A percentile compares a stretch with the other conserved stretches of the same genome.
phyloP scores from a whole-genome alignment of 2,797 vertebrate genomes.

The Gallinago stenura region DNA sequence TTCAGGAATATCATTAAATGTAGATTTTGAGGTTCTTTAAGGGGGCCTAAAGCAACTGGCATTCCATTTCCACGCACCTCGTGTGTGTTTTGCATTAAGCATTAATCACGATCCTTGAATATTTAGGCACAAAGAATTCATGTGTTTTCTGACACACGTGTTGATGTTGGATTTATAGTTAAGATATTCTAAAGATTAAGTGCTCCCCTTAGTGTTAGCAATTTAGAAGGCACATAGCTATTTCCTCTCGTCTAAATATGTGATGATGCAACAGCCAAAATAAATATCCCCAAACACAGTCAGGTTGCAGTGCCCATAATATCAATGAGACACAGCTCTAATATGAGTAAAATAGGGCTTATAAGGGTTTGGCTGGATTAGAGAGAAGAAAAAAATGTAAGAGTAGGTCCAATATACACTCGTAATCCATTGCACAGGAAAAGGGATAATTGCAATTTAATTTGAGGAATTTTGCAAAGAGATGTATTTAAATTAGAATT shows the following conservation, averaged over 20 bases:
- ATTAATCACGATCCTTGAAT: slow-evolving; percentile 25
- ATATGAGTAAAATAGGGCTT: slow-evolving; percentile 53
- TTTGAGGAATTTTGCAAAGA: slow-evolving; percentile 48
- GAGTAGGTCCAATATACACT: slow-evolving; percentile 25
- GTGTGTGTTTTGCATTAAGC: background rate
- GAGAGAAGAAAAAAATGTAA: slow-evolving; percentile 12
- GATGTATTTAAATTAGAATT: slow-evolving; percentile 29
- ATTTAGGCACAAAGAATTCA: slow-evolving; percentile 46
- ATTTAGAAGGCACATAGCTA: slow-evolving; percentile 70
- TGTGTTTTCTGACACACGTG: slow-evolving; percentile 51
- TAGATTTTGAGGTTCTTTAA: background rate
- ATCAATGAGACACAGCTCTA: slow-evolving; percentile 18
- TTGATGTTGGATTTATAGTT: slow-evolving; percentile 68
- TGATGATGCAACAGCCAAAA: slow-evolving; percentile 64
- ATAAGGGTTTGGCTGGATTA: slow-evolving; percentile 55
- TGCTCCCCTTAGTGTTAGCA: slow-evolving; percentile 68
- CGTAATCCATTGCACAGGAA: slow-evolving; percentile 48
- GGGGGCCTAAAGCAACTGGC: background rate
- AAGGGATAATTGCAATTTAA: slow-evolving; percentile 38
- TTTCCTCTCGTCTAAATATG: slow-evolving; percentile 66
- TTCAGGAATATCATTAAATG: background rate
- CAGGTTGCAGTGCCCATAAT: slow-evolving; percentile 50
- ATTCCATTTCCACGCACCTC: background rate
- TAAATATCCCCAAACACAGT: slow-evolving; percentile 59
- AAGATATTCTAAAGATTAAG: slow-evolving; percentile 71